Evolutionary conservation across 2,888 invertebrate genomes (phyloP), one percentile per base, ranked within the genome.

Genomic region (Noctua fimbriata): DNA sequence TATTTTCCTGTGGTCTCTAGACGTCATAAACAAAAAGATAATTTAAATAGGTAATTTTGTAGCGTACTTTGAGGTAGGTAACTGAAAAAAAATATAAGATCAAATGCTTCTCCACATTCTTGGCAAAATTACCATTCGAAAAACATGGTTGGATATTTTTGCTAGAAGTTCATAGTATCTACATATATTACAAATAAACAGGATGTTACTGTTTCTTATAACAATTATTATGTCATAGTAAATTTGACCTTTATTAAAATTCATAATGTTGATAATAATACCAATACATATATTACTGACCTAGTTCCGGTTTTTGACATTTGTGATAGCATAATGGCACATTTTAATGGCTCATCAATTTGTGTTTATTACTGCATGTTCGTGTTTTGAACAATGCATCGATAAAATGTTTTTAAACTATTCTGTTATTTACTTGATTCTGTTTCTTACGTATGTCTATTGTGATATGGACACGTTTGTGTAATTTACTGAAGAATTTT

Each of bases 231-330:
- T 36, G 24, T 24, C 24, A 70, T 66, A 60, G n/a, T 63, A 58
- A 63, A 67, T 52, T 55, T 3, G 0, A 63, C 12, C 52, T n/a
- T 24, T 78, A 77, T 52, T 73, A 16, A 71, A n/a, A 63, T 66
- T 65, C 14, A 66, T 58, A 21, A 28, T n/a, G n/a, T 32, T 14
- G 21, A 12, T 69, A 63, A 28, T 69, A 69, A 71, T 60, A 67
- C 12, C 9, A 47, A 65, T 78, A 76, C 41, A 69, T 75, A 76
- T 47, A 69, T 75, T 71, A 72, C 14, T 70, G 69, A 70, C 72
- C 71, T 24, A 73, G 77, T 78, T 85, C 85, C 85, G 85, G 88
- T 82, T 85, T 74, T 72, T 76, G 78, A 78, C 76, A 21, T 67
- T 2, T 16, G 41, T 78, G 41, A 67, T 47, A 73, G 12, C 67